Conservation (phyloP, 2,888 invertebrate genomes). For the Pomacea canaliculata region DNA sequence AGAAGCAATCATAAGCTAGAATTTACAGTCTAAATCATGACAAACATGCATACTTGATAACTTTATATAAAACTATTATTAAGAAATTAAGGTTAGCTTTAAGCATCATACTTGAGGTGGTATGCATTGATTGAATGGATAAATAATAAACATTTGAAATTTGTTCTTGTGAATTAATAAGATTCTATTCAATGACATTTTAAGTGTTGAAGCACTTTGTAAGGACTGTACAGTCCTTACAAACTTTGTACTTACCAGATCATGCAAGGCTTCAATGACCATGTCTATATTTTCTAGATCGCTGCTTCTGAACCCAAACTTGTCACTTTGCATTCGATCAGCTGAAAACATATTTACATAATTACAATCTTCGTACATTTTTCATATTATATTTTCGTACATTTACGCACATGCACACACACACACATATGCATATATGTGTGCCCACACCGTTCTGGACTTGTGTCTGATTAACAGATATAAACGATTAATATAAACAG, state of each 20-base stretch:
- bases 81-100: too few relatives aligned
- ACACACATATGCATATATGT: background rate
- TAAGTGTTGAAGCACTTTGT: background rate
- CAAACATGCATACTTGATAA: too few relatives aligned
- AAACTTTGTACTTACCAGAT: slow-evolving; percentile 52
- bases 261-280: slow-evolving; percentile 61
- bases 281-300: slow-evolving; percentile 63
- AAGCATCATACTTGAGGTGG: too few relatives aligned
- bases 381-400: background rate
- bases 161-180: too few relatives aligned
- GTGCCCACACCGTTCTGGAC: background rate
- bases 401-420: background rate
- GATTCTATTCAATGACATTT: background rate
- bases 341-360: slow-evolving; percentile 36
- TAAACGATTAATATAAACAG: too few relatives aligned
- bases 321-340: slow-evolving; percentile 57
- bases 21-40: too few relatives aligned
- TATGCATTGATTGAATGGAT: too few relatives aligned
- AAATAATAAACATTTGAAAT: too few relatives aligned
- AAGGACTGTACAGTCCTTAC: background rate
- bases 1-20: too few relatives aligned
- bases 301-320: slow-evolving; percentile 59
- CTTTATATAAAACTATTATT: too few relatives aligned
- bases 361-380: background rate
- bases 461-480: background rate